Evolutionary conservation across 2,797 vertebrate species (phyloP), one percentile per base, ranked within the genome.

Genomic region (Pelochelys cantorii): DNA sequence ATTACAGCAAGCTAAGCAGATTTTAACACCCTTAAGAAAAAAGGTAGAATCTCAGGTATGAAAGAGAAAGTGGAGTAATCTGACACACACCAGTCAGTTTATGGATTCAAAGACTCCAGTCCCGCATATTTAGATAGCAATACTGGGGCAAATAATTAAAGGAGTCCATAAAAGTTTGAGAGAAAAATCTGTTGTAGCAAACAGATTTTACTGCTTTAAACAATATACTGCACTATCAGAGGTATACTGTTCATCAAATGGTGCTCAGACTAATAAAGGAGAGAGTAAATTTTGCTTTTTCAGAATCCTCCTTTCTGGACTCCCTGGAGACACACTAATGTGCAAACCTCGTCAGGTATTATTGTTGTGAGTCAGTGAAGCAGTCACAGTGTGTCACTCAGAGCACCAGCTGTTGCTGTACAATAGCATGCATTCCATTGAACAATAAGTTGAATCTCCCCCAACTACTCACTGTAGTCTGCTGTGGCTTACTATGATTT

Each of bases 341-440:
- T 91, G 87, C 86, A 94, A 91, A 89, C 82, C 79, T 94, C 86
- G 80, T 79, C 56, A 83, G 54, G 79, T 54, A 79, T 95, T 92
- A 95, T 96, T 97, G 95, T 95, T 94, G 57, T 4, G 56, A 93
- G 87, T 89, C 93, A 96, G 89, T 48, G 93, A 95, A 95, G 93
- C 94, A 95, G 91, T 86, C 89, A 94, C 79, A 87, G 85, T 3
- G 0, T 91, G 86, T 95, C 93, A 93, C 95, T 97, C 95, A 87
- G 90, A 86, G 87, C 93, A 93, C 96, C 97, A 98, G 96, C 97
- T 98, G 96, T 96, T 86, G 0, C 80, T 89, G 84, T 89, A 96
- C 89, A 96, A 95, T 96, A 95, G 94, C 93, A 92, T 96, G 94
- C 60, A 59, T 97, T 97, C 95, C 96, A 92, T 57, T 93, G 86